Evolutionary conservation across 2,888 invertebrate genomes (phyloP), one percentile per base, ranked within the genome.

Genomic region (Microdon myrmicae): DNA sequence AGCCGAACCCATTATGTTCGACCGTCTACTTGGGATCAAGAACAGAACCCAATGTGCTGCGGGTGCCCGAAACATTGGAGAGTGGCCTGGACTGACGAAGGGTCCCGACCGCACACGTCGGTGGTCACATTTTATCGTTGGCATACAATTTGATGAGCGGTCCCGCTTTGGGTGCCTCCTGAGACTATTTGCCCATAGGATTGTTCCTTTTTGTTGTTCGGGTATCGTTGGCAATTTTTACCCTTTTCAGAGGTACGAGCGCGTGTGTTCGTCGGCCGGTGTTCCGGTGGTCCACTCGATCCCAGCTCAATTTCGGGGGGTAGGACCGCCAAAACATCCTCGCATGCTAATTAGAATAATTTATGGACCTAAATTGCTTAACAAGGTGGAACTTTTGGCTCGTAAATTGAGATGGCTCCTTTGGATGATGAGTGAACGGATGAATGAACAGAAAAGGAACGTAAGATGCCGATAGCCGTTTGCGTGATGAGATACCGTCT

Each of bases 371-470:
- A 66, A 66, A 66, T 66, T 66, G 59, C 66, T 66, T 66, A 66
- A 66, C 66, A 59, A 66, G 66, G 66, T 66, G 66, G 66, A 66
- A 66, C 43, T 66, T 66, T 66, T 66, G 66, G 59, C 59, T 59
- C 59, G 66, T 66, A 66, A 66, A 59, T 66, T 66, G 59, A 66
- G 66, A 59, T 47, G 54, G 58, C 64, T 64, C 58, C 58, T 32
- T 58, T 29, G 45, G 51, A n/a, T n/a, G n/a, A n/a, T n/a, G n/a
- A n/a, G n/a, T n/a, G n/a, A n/a, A n/a, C n/a, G n/a, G n/a, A n/a
- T n/a, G n/a, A n/a, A n/a, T n/a, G n/a, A n/a, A n/a, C n/a, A n/a
- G n/a, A n/a, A n/a, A n/a, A n/a, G n/a, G n/a, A n/a, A n/a, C n/a
- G n/a, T n/a, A n/a, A n/a, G n/a, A n/a, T n/a, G n/a, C n/a, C n/a